phyloP scores from a whole-genome alignment of 2,113 vertebrate species.

The Lates calcarifer region DNA sequence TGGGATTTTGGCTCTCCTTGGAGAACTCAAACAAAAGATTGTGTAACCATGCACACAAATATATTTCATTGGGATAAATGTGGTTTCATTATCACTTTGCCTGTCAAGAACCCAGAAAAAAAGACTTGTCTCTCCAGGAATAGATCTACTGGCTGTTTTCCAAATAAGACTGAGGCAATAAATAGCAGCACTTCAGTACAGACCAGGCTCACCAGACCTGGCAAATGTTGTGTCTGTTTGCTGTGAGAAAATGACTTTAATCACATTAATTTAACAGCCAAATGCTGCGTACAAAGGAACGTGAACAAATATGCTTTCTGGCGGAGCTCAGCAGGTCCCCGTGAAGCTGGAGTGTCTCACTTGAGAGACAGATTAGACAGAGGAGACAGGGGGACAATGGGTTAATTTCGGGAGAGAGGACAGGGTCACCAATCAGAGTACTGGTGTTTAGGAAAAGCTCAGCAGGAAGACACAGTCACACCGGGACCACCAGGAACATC shows the following conservation, averaged over 20 bases:
- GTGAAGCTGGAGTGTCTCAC: constrained; percentile 41
- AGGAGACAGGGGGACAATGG: constrained; percentile 66
- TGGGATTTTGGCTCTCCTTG: constrained; percentile 32
- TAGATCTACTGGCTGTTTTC: constrained; percentile 38
- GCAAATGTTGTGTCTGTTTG: constrained; percentile 30
- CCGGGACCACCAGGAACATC: constrained; percentile 57
- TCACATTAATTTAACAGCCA: constrained; percentile 27
- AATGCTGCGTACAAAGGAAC: constrained; percentile 24
- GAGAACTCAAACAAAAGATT: constrained; percentile 60
- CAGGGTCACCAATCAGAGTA: constrained; percentile 69
- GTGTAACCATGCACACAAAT: constrained; percentile 40
- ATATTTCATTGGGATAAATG: constrained; percentile 38
- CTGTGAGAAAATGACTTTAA: constrained; percentile 29
- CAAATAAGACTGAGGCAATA: constrained; percentile 54
- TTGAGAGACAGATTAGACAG: constrained; percentile 19
- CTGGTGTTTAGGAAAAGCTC: constrained; percentile 65
- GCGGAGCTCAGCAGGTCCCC: constrained; percentile 20
- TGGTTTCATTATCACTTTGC: constrained; percentile 46
- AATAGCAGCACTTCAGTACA: constrained; percentile 43
- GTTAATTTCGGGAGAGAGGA: constrained; percentile 58
- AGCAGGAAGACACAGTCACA: constrained; percentile 56
- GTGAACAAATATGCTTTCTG: constrained; percentile 14
- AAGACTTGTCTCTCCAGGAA: constrained; percentile 47
- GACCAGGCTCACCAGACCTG: constrained; percentile 19
- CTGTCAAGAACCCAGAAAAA: constrained; percentile 15